Evolutionary conservation across 2,888 invertebrate species (phyloP), one percentile per base, ranked within the genome.

Genomic region (Acleris sparsana): DNA sequence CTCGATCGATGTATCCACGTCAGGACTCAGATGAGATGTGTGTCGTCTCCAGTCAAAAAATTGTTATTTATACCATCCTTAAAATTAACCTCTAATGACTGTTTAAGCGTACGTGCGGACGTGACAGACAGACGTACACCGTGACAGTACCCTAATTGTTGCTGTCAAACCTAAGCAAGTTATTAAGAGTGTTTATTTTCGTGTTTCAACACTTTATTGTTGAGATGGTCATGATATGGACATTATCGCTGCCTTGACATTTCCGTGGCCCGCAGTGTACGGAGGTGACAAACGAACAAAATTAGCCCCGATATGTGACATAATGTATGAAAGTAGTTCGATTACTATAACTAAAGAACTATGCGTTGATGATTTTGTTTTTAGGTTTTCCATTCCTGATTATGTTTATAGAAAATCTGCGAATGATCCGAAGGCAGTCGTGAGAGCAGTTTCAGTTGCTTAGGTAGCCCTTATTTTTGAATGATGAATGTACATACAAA

Each of bases 131-230:
- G 79, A 84, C 83, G 74, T 68, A 77, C 78, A 72, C 72, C 88
- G 88, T 91, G 89, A 89, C 89, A 89, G 83, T 80, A 77, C 73
- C 75, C 79, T 87, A 88, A 89, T 88, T 85, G 82, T 83, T 77
- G 80, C 84, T 88, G 89, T 89, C 88, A 83, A 78, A 79, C 72
- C 72, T 76, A 75, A 79, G 73, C 79, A 79, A 83, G 79, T 77
- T 80, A 83, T 84, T 82, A 86, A 74, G 71, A 73, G 75, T 83
- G 77, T 83, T 84, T 82, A 86, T 80, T 84, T 84, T 82, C 75
- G 74, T 75, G 69, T 72, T 71, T 70, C 71, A 62, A 68, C 67
- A 71, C 64, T 58, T 65, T 70, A 73, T 71, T 75, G 74, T 77
- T 73, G 67, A 71, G 71, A 68, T 71, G 73, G 70, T 75, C 74